Percentiles rank a stretch among this genome's conserved stretches.
These are phyloP conservation scores for Drosophila greeni DNA, from an alignment of 2,888 invertebrate genomes.

Conservation along the genomic window DNA sequence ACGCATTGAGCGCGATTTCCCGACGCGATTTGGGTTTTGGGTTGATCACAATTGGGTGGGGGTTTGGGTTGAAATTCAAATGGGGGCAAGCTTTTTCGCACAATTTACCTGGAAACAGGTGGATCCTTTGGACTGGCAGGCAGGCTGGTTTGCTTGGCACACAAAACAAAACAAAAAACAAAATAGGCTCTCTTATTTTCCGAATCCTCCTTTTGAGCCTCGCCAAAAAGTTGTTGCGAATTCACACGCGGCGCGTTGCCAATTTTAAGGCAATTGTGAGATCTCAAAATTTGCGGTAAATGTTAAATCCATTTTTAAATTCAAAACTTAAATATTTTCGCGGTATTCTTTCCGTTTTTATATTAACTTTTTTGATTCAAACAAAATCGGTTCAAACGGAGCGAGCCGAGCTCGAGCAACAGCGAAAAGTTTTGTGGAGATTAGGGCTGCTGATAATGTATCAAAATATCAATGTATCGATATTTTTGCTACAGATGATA, in stretches of 20 bases:
- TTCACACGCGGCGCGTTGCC: slow-evolving; percentile 7
- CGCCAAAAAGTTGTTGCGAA: slow-evolving; percentile 7
- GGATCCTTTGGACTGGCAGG: slow-evolving; percentile 2
- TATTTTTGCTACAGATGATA: no score
- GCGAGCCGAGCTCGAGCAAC: slow-evolving; percentile 6
- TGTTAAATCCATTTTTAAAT: slow-evolving; percentile 2
- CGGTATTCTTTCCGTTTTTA: background rate
- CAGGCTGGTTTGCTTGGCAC: slow-evolving; percentile 3
- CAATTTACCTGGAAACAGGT: slow-evolving; percentile 12
- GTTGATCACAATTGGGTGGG: slow-evolving; percentile 2
- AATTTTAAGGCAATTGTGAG: slow-evolving; percentile 1
- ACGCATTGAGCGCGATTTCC: slow-evolving; percentile 10
- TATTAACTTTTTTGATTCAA: background rate
- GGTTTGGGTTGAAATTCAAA: slow-evolving; percentile 10
- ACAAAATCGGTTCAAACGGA: slow-evolving; percentile 6
- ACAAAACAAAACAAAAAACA: slow-evolving; percentile 1
- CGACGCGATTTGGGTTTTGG: slow-evolving; percentile 5
- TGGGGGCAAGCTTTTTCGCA: slow-evolving; percentile 5
- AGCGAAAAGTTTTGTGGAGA: slow-evolving; percentile 7
- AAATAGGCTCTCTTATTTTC: background rate
- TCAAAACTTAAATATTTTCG: background rate
- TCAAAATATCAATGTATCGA: no score
- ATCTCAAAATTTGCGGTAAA: background rate
- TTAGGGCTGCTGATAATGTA: no score
- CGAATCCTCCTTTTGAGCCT: slow-evolving; percentile 6